phyloP scores from a whole-genome alignment of 2,888 invertebrate species.

The Aphrophora alni region DNA sequence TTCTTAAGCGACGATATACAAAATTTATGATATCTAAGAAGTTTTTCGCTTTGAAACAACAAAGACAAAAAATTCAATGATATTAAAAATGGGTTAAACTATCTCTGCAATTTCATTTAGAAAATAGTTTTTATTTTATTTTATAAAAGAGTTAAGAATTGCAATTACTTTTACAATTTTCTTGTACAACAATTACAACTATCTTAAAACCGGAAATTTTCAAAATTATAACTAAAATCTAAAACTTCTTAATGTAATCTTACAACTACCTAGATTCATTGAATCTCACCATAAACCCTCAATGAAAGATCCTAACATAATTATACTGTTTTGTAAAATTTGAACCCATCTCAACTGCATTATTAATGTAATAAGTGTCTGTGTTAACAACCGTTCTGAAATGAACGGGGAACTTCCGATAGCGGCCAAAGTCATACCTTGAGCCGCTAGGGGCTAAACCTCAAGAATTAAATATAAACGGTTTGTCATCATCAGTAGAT shows the following conservation, averaged over 20 bases:
- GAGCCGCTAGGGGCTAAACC: background rate
- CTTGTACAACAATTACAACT: too few relatives aligned
- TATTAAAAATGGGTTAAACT: too few relatives aligned
- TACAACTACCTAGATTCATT: too few relatives aligned
- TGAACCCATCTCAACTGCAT: constrained; percentile 20
- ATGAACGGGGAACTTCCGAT: constrained; percentile 8
- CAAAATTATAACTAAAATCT: background rate
- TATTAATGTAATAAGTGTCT: constrained; percentile 16
- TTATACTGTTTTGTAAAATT: constrained; percentile 20
- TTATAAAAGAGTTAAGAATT: too few relatives aligned
- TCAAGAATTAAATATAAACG: background rate
- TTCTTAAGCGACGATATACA: too few relatives aligned
- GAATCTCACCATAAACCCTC: too few relatives aligned
- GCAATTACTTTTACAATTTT: too few relatives aligned
- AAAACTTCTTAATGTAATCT: background rate
- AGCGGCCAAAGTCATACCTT: background rate
- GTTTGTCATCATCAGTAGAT: background rate
- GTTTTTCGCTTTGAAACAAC: too few relatives aligned
- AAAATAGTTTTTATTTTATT: too few relatives aligned
- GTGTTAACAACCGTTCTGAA: constrained; percentile 23
- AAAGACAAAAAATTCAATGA: too few relatives aligned
- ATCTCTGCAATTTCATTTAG: too few relatives aligned
- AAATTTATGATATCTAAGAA: too few relatives aligned
- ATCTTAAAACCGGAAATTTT: background rate
- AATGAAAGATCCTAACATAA: constrained; percentile 21